Percentiles rank a stretch among this genome's conserved stretches.
These are phyloP conservation scores for Siniperca knerii DNA, from an alignment of 2,113 vertebrate genomes.

Conservation along the genomic window DNA sequence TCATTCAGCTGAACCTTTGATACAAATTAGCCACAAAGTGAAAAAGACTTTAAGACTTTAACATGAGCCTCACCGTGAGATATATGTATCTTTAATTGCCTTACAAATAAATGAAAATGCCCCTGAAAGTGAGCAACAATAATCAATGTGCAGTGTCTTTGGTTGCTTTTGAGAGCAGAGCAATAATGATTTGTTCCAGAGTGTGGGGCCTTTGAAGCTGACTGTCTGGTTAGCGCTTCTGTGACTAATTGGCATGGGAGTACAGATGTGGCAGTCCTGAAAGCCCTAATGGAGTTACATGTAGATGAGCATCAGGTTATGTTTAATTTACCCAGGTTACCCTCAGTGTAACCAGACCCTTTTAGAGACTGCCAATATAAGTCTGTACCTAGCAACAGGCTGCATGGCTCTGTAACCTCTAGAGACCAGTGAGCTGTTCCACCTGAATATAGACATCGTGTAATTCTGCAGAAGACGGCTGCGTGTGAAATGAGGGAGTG, in stretches of 20 bases:
- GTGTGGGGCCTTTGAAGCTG: slow-evolving; percentile 63
- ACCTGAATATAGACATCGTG: slow-evolving; percentile 42
- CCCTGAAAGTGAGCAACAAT: slow-evolving; percentile 4
- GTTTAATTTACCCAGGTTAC: slow-evolving; percentile 82
- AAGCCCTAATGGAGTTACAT: slow-evolving; percentile 61
- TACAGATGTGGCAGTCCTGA: slow-evolving; percentile 56
- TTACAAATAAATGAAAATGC: slow-evolving; percentile 25
- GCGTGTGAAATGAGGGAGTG: neutral
- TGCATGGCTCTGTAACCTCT: slow-evolving; percentile 56
- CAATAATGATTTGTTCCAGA: slow-evolving; percentile 48
- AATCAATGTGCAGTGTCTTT: slow-evolving; percentile 18
- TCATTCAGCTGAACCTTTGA: neutral
- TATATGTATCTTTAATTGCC: slow-evolving; percentile 2
- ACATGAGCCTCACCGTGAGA: neutral
- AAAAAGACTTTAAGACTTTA: neutral
- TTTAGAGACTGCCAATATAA: slow-evolving; percentile 55
- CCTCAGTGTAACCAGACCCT: slow-evolving; percentile 74
- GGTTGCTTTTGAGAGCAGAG: slow-evolving; percentile 23
- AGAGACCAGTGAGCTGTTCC: slow-evolving; percentile 63
- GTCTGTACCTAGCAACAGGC: slow-evolving; percentile 70
- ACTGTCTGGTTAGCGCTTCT: slow-evolving; percentile 58
- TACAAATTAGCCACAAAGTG: slow-evolving; percentile 16
- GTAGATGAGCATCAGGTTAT: slow-evolving; percentile 75
- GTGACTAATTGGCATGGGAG: slow-evolving; percentile 70
- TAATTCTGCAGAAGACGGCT: neutral